A percentile compares a stretch with the other conserved stretches of the same genome.
Evolutionary conservation across 2,888 invertebrate genomes (phyloP).

Genomic region (Drosophila merina): DNA sequence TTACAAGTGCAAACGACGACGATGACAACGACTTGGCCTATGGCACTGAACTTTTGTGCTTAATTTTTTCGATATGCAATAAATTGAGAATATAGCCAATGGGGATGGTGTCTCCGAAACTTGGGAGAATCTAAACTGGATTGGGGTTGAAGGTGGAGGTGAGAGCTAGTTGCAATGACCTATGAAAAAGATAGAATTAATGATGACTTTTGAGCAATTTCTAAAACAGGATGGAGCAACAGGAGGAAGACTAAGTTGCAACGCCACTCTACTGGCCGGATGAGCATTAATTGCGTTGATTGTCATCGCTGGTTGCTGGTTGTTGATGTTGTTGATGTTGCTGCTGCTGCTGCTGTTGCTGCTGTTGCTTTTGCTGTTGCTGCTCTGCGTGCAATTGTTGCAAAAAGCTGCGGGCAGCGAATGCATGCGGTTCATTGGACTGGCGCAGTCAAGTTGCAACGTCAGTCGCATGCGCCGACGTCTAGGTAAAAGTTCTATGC

Average conservation of each 20-base stretch:
- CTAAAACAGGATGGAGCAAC: conserved; percentile 29
- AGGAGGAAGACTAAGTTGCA: conserved; percentile 39
- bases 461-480: conserved; percentile 57
- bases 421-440: conserved; percentile 76
- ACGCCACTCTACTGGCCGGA: conserved; percentile 64
- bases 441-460: conserved; percentile 51
- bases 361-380: conserved; percentile 46
- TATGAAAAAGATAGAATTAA: background rate
- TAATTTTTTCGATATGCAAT: conserved; percentile 75
- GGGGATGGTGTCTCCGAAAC: conserved; percentile 1
- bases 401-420: conserved; percentile 74
- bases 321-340: conserved; percentile 58
- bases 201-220: conserved; percentile 8
- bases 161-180: conserved; percentile 3
- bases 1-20: conserved; percentile 54
- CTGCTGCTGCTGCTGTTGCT: conserved; percentile 50
- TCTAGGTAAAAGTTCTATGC: conserved; percentile 80
- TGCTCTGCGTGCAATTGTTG: conserved; percentile 62
- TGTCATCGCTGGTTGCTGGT: conserved; percentile 61
- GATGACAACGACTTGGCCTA: conserved; percentile 62
- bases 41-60: conserved; percentile 80
- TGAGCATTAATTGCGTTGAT: conserved; percentile 81
- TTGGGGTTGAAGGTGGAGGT: conserved; percentile 12
- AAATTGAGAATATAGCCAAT: conserved; percentile 68
- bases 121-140: conserved; percentile 1